Base-by-base conservation (phyloP, 2,888 invertebrate species). In the Lithophane leautieri region DNA sequence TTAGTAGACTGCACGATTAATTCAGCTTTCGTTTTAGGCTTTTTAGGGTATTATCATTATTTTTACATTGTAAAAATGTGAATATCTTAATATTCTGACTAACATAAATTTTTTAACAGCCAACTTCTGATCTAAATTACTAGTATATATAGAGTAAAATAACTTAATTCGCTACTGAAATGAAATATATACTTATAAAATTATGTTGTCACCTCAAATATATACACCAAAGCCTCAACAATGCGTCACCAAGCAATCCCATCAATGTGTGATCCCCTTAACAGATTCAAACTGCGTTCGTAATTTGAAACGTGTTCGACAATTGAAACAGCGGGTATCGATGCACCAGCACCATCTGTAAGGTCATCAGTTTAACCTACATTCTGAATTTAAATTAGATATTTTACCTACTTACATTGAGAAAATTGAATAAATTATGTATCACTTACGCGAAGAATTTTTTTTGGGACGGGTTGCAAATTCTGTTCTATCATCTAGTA, bases 301-400 rank as follows among this genome's bases (percentile, higher is more conserved):
- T 93, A 93, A 94, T 94, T 94, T 90, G 92, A 93, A 94, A 93
- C 92, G 94, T 95, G 94, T 95, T 94, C 92, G 91, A 94, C 93
- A 95, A 94, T 95, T 94, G 94, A 95, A 95, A 94, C 95, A 95
- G 95, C 95, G 91, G 95, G 95, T 93, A 93, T 93, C 92, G 90
- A 91, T 93, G 91, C 91, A 89, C 81, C 85, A 89, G 88, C 89
- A 87, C 84, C 93, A 93, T 94, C 93, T 90, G 85, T 90, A 91
- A 91, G 91, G 91, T 85, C 92, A 93, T 93, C 93, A 90, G 86
- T 89, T 89, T 88, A 92, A 89, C 93, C 94, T 90, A 93, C 90
- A 93, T 94, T 92, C 79, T 61, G 8, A 82, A 88, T 81, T 83
- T 73, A 65, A 82, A 83, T 83, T 77, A 72, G 65, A 87, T 83